Evolutionary conservation across 2,797 vertebrate genomes (phyloP), one percentile per base, ranked within the genome.

Genomic region (Salarias fasciatus): DNA sequence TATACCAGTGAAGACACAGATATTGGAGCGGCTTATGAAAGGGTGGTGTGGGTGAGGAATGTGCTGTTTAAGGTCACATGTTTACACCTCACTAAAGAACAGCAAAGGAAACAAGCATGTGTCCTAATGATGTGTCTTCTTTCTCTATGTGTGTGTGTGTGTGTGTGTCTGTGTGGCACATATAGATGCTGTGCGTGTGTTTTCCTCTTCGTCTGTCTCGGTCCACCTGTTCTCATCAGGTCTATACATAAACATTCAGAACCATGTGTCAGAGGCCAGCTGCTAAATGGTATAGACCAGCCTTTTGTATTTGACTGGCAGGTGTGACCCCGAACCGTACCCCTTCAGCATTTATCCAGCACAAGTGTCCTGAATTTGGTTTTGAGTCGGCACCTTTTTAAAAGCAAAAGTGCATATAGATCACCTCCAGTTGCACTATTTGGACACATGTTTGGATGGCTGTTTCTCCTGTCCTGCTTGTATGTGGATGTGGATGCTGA

Each of bases 221-320:
- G 4, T 15, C 68, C 88, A 87, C 78, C 80, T 91, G 87, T 83
- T 83, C 53, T 43, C 36, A 8, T 62, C 35, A 13, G 50, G 46
- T 49, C 67, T 62, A 62, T 64, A 63, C 52, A 52, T 79, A 52
- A 57, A 70, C 60, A 49, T 69, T 58, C 50, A 72, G 47, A 49
- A 69, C 3, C 87, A 89, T 82, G 78, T 90, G 89, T 79, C 51
- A 0, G 50, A 10, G 54, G 83, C 72, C 90, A 89, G 79, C 77
- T 89, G 90, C 63, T 53, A 68, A 33, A 35, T 40, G 30, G 69
- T 77, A 87, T 81, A 87, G 72, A 59, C 24, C 63, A 44, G 74
- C 50, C 73, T 77, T 77, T 93, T 92, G 88, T 88, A 49, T 88
- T 57, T 77, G 63, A 80, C 68, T 77, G 65, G 86, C 91, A 93